A percentile compares a stretch with the other conserved stretches of the same genome.
Evolutionary conservation across 2,797 vertebrate genomes (phyloP).

Genomic region (Sibirionetta formosa): DNA sequence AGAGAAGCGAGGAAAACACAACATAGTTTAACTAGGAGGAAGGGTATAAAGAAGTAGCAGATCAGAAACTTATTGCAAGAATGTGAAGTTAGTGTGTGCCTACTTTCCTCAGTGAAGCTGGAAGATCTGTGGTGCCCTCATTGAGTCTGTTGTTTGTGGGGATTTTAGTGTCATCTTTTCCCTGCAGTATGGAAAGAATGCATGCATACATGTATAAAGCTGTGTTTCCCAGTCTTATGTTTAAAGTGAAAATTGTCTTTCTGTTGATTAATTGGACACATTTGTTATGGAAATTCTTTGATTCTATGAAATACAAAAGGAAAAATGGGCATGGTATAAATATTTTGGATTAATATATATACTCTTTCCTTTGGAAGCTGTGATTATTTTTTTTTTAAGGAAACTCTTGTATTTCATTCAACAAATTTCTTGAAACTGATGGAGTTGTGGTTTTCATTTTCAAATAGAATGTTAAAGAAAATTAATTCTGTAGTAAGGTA

Average conservation of each 20-base stretch:
- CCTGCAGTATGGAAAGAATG: not conserved
- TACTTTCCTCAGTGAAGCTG: not conserved
- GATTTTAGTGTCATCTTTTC: not conserved
- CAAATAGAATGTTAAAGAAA: not conserved
- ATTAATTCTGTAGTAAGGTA: not conserved
- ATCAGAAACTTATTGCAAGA: not conserved
- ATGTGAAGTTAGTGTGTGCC: fast-evolving
- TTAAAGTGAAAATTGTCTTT: not conserved
- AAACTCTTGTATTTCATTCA: not conserved
- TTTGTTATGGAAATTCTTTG: not conserved
- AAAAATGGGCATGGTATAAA: not conserved
- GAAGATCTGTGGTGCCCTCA: not conserved
- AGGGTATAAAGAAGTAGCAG: not conserved
- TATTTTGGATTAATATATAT: not conserved
- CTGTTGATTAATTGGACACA: not conserved
- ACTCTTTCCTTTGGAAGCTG: not conserved
- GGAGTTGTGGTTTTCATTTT: not conserved
- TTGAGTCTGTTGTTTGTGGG: not conserved
- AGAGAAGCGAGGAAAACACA: not conserved
- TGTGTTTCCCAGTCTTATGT: not conserved
- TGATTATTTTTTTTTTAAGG: not conserved
- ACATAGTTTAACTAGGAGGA: not conserved
- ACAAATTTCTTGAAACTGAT: not conserved
- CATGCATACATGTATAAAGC: not conserved
- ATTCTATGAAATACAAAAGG: not conserved